Conservation (phyloP, 2,888 invertebrate genomes). For the Euspilapteryx auroguttella region DNA sequence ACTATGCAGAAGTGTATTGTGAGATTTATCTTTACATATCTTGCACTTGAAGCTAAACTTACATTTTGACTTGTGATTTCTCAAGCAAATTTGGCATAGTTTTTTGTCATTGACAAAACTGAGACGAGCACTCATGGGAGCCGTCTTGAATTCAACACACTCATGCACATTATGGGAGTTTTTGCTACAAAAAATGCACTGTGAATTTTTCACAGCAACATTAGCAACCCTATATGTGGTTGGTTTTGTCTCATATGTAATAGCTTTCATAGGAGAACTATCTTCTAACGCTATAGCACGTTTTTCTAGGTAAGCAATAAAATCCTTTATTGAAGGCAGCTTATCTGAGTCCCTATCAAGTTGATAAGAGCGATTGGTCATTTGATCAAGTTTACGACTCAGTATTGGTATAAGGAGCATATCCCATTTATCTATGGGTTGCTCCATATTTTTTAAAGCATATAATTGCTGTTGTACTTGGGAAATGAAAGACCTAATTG, state of each 20-base stretch:
- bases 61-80: slow-evolving; percentile 1
- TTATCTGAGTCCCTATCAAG: not conserved
- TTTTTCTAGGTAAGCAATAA: slow-evolving; percentile 5
- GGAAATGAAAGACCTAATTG: slow-evolving; percentile 6
- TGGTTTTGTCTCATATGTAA: too few relatives aligned
- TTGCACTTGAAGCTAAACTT: slow-evolving; percentile 7
- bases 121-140: not conserved
- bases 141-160: slow-evolving; percentile 2
- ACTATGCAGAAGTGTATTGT: slow-evolving; percentile 6
- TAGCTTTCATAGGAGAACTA: too few relatives aligned
- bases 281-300: slow-evolving; percentile 6
- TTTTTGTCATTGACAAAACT: slow-evolving; percentile 1
- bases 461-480: slow-evolving; percentile 4
- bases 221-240: not conserved
- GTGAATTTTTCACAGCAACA: not conserved
- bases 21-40: slow-evolving; percentile 8
- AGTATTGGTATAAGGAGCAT: slow-evolving; percentile 1
- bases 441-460: slow-evolving; percentile 4
- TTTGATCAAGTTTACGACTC: not conserved
- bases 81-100: slow-evolving; percentile 1
- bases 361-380: not conserved
- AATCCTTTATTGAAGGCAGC: not conserved
- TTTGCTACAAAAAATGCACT: not conserved
- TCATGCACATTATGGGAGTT: not conserved
- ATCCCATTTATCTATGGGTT: slow-evolving; percentile 4